phyloP scores from a whole-genome alignment of 2,113 vertebrate species.

The Sarotherodon lohbergeri region DNA sequence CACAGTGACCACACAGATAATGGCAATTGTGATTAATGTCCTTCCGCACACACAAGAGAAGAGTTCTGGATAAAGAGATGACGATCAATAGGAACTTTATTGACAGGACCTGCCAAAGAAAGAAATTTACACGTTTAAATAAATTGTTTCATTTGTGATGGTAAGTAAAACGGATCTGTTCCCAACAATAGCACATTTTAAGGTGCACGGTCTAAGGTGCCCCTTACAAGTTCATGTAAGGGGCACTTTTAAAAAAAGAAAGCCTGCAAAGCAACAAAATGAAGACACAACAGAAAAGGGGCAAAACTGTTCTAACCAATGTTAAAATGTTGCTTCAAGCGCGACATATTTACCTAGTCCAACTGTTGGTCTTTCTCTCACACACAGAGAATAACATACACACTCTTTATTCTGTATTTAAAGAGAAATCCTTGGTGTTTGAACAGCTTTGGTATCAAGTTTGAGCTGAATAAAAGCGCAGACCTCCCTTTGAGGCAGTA shows the following conservation, averaged over 20 bases:
- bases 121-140: constrained; percentile 68
- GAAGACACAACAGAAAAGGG: not conserved
- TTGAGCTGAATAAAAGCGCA: constrained; percentile 62
- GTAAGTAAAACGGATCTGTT: constrained; percentile 48
- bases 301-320: not conserved
- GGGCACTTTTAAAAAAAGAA: not conserved
- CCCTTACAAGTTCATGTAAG: constrained; percentile 21
- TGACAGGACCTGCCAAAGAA: constrained; percentile 66
- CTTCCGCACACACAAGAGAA: constrained; percentile 4
- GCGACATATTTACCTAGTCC: not conserved
- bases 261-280: not conserved
- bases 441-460: constrained; percentile 64
- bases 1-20: constrained; percentile 60
- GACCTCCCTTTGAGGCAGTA: constrained; percentile 60
- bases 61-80: constrained; percentile 56
- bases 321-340: not conserved
- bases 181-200: not conserved
- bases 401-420: constrained; percentile 37
- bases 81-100: constrained; percentile 67
- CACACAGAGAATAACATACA: not conserved
- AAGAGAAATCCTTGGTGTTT: constrained; percentile 44
- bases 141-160: constrained; percentile 65
- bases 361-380: not conserved
- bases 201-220: not conserved
- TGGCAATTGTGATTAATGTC: constrained; percentile 59